phyloP scores from a whole-genome alignment of 2,888 invertebrate species.

The Drosophila pegasa region DNA sequence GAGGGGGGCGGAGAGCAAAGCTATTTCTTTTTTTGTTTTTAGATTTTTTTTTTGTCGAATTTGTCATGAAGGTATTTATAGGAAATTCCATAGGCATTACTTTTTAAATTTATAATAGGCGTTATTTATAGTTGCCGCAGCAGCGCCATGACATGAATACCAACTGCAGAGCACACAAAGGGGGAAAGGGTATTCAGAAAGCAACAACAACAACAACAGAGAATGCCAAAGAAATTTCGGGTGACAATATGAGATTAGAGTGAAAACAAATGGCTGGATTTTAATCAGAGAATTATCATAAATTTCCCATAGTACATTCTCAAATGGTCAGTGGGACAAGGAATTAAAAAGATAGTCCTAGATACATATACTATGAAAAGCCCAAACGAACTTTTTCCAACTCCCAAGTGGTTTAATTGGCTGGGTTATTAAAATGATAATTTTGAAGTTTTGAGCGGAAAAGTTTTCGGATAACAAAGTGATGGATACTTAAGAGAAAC shows the following conservation, averaged over 20 bases:
- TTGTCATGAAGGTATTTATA: conserved; percentile 76
- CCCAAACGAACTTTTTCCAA: not conserved
- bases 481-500: conserved; percentile 2
- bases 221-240: conserved; percentile 37
- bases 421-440: not conserved
- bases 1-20: conserved; percentile 23
- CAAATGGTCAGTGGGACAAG: conserved; percentile 1
- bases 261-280: conserved; percentile 17
- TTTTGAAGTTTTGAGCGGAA: not conserved
- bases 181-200: not conserved
- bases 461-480: not conserved
- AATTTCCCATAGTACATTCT: conserved; percentile 5
- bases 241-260: conserved; percentile 27
- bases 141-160: conserved; percentile 61
- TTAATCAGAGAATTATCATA: conserved; percentile 12
- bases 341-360: not conserved
- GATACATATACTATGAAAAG: not conserved
- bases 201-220: not conserved
- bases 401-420: not conserved
- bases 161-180: conserved; percentile 27
- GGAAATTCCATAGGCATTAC: conserved; percentile 76
- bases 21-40: conserved; percentile 35
- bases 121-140: conserved; percentile 66
- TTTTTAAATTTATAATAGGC: conserved; percentile 57
- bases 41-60: conserved; percentile 36